A percentile compares a stretch with the other conserved stretches of the same genome.
Evolutionary conservation across 2,113 vertebrate species (phyloP).

Genomic region (Ellobius talpinus): DNA sequence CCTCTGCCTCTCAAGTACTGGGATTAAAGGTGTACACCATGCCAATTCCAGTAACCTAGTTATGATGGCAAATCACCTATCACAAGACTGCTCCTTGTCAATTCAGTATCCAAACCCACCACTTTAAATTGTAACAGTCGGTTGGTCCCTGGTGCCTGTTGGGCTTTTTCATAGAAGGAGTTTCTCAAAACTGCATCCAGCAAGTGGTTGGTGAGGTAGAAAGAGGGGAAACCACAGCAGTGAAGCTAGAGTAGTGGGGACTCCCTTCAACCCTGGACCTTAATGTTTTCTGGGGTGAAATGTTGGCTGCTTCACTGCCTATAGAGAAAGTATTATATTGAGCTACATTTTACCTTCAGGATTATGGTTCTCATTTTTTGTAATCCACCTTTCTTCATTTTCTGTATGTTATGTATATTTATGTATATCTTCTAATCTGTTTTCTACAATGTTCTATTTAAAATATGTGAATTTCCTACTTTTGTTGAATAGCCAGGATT

Average conservation of each 20-base stretch:
- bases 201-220: background rate
- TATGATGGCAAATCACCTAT: background rate
- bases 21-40: background rate
- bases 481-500: background rate
- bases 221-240: background rate
- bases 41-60: background rate
- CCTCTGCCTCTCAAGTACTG: background rate
- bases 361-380: background rate
- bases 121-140: background rate
- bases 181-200: background rate
- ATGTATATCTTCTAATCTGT: background rate
- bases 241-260: background rate
- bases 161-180: background rate
- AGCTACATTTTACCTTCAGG: background rate
- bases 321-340: background rate
- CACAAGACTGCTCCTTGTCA: background rate
- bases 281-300: background rate
- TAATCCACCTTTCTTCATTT: background rate
- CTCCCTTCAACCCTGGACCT: background rate
- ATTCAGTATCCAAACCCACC: background rate
- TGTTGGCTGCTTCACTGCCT: background rate
- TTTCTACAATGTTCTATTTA: background rate
- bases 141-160: background rate
- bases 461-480: slow-evolving; percentile 3
- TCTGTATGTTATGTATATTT: background rate